Percentiles rank a stretch among this genome's conserved stretches.
phyloP scores from a whole-genome alignment of 1,140 invertebrate genomes.

The Bombus fervidus region DNA sequence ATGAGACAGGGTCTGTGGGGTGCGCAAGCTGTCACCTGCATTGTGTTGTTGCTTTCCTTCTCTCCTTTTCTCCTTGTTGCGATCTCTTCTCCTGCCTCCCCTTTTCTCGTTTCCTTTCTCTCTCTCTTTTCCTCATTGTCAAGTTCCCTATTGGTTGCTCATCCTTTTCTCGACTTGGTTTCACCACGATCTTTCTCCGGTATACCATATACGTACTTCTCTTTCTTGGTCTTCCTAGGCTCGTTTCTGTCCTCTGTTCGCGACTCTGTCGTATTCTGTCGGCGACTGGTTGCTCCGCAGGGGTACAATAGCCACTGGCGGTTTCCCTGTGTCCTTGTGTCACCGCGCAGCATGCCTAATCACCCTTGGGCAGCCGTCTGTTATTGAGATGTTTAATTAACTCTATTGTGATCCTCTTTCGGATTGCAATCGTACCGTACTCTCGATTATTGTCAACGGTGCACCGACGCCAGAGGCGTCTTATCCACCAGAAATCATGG shows the following conservation, averaged over 20 bases:
- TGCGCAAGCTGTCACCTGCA: conserved; percentile 77
- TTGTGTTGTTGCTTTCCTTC: conserved; percentile 67
- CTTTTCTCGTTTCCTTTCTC: background rate
- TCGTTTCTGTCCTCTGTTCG: conserved; percentile 13
- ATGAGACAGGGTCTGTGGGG: conserved; percentile 65
- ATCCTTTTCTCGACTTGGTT: background rate
- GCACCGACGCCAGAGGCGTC: conserved; percentile 44
- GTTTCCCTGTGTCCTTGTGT: conserved; percentile 63
- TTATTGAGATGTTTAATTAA: conserved; percentile 82
- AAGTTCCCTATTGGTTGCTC: too few species aligned
- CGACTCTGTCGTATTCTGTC: conserved; percentile 12
- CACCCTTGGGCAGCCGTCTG: conserved; percentile 77
- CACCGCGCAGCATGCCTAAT: conserved; percentile 76
- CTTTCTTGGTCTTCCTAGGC: conserved; percentile 20
- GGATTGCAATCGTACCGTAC: conserved; percentile 44
- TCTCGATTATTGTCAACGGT: conserved; percentile 59
- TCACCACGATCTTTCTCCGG: conserved; percentile 4
- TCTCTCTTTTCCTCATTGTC: background rate
- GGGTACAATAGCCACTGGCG: conserved; percentile 76
- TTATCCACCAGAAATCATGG: conserved; percentile 42
- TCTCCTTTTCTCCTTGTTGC: background rate
- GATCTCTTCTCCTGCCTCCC: background rate
- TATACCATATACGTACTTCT: conserved; percentile 9
- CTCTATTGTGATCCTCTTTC: conserved; percentile 77
- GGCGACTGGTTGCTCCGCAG: conserved; percentile 52